Percentiles rank a stretch among this genome's conserved stretches.
phyloP scores from a whole-genome alignment of 2,888 invertebrate genomes.

The Metallyticus violacea region DNA sequence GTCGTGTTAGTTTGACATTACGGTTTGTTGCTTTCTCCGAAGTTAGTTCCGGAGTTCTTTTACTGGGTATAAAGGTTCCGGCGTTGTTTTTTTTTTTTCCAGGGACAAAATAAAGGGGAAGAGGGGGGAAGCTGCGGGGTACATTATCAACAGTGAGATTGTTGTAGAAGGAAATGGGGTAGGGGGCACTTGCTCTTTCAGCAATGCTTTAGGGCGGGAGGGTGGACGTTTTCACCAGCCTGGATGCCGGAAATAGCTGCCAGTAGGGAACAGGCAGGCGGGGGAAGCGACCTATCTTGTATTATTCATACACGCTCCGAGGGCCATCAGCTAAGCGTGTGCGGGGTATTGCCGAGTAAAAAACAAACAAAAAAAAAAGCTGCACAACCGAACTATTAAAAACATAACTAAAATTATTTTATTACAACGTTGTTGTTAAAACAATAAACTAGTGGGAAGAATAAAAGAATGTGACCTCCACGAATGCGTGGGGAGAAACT shows the following conservation, averaged over 20 bases:
- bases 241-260: background rate
- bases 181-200: background rate
- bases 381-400: too few relatives aligned
- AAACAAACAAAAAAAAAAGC: too few relatives aligned
- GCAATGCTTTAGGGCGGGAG: background rate
- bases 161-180: background rate
- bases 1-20: background rate
- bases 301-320: background rate
- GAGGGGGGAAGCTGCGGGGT: too few relatives aligned
- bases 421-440: too few relatives aligned
- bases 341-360: too few relatives aligned
- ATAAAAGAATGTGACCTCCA: too few relatives aligned
- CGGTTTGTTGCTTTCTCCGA: background rate
- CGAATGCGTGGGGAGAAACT: too few relatives aligned
- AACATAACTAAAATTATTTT: too few relatives aligned
- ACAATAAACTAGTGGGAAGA: too few relatives aligned
- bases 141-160: background rate
- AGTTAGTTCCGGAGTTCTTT: background rate
- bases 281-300: background rate
- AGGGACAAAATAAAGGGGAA: background rate
- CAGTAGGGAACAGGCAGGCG: background rate
- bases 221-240: background rate
- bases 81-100: background rate
- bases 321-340: background rate
- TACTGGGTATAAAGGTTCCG: background rate